Evolutionary conservation across 2,888 invertebrate species (phyloP), one percentile per base, ranked within the genome.

Genomic region (Lepidonotus clava): DNA sequence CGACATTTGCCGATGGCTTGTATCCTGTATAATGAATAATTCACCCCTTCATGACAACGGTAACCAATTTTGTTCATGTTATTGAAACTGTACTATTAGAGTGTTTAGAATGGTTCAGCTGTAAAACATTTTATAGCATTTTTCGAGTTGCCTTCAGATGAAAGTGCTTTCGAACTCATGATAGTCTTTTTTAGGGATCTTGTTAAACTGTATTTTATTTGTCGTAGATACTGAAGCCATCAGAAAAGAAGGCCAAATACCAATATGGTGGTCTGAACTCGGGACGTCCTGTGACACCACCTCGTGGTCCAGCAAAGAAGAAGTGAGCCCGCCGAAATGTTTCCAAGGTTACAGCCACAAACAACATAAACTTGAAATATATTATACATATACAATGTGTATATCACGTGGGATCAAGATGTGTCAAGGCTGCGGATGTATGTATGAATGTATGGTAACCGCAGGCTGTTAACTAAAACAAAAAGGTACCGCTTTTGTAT

Each of bases 181-280:
- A n/a, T n/a, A n/a, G n/a, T n/a, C n/a, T n/a, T n/a, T n/a, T n/a
- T n/a, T n/a, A n/a, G n/a, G n/a, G n/a, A n/a, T n/a, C n/a, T n/a
- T n/a, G n/a, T n/a, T n/a, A n/a, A 56, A 56, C 24, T 14, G 6
- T 86, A 61, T 83, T 77, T 24, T 80, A 34, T n/a, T 84, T 85
- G 71, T 89, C 90, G 4, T 91, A 95, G 95, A 95, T 95, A 86
- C 91, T 95, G 91, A 95, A 95, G 90, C 95, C 95, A 71, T 95
- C 95, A 83, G 95, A 95, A 90, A 95, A 95, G 93, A 95, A 95
- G 90, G 95, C 95, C 76, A 95, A 95, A 89, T 95, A 95, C 90
- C 95, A 95, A 89, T 95, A 95, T 91, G 94, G 95, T 80, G 94
- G 95, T 71, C 90, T 95, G 89, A 94, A 94, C 88, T 93, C 93